Evolutionary conservation across 2,888 invertebrate genomes (phyloP), one percentile per base, ranked within the genome.

Genomic region (Hypselothyrea guttata): DNA sequence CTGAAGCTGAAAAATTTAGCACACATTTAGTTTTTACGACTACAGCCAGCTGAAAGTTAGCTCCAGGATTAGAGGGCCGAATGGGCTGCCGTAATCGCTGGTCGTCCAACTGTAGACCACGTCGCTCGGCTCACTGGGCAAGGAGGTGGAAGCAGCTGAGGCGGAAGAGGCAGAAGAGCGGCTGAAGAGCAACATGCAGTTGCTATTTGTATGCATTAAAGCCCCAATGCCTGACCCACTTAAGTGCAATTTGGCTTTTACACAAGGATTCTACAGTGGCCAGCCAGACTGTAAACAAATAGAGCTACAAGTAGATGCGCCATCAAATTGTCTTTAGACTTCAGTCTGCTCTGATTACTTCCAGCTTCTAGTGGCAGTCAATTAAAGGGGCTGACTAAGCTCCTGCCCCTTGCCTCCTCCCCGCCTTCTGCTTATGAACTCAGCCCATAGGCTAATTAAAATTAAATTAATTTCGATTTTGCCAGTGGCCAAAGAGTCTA

Each of bases 401-500:
- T 52, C 46, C 62, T 30, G 13, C 28, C 13, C 9, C 42, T 4
- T 4, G 9, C 16, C 11, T 8, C 4, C 12, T 7, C 4, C 47
- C 16, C 30, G 13, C 34, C 7, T 9, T 35, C 12, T 7, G 9
- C 15, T n/a, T 16, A 16, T n/a, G 5, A n/a, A 7, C 31, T 34
- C 48, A 16, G 33, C 38, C 60, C 58, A 33, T 44, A 59, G 70
- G 47, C 78, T 57, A 73, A 78, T 78, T 82, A 78, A 75, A 73
- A 58, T 68, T 78, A 73, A 73, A 78, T 78, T 78, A 71, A 75
- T 66, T 78, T 73, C 53, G 58, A 78, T 73, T 67, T 65, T 51
- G 53, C 44, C 51, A 49, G 56, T 61, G 61, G 55, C 37, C 59
- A 59, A 48, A 15, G 38, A 22, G 33, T 15, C 28, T 45, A 7